Evolutionary conservation across 2,113 vertebrate genomes (phyloP).

Genomic region (Gadus macrocephalus): DNA sequence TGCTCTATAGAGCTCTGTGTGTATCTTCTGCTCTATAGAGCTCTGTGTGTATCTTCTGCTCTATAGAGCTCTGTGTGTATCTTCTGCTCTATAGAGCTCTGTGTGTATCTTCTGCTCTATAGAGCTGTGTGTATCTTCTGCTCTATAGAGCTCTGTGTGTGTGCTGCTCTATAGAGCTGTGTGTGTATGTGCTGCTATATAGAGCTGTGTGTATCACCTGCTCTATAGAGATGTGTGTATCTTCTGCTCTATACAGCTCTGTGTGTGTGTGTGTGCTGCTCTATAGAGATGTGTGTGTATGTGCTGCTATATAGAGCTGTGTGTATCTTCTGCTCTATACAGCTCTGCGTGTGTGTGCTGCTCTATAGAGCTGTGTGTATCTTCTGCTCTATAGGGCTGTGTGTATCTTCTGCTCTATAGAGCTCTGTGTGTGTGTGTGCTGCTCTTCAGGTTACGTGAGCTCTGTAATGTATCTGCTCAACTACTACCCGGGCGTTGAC

Average conservation of each 20-base stretch:
- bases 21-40: slow-evolving; percentile 80
- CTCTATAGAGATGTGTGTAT: no score
- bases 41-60: no score
- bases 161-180: no score
- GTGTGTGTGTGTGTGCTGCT: no score
- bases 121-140: no score
- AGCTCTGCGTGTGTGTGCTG: slow-evolving; percentile 1
- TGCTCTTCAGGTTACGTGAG: slow-evolving; percentile 69
- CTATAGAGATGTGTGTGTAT: no score
- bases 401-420: slow-evolving; percentile 74
- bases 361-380: slow-evolving; percentile 68
- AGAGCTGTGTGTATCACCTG: no score
- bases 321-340: no score
- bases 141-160: not conserved
- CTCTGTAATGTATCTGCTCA: slow-evolving; percentile 82
- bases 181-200: no score
- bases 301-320: no score
- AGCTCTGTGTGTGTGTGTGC: slow-evolving; percentile 77
- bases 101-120: no score
- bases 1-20: slow-evolving; percentile 71
- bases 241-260: not conserved
- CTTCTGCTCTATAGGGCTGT: slow-evolving; percentile 71
- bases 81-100: not conserved
- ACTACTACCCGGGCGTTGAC: slow-evolving; percentile 75
- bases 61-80: no score